Conservation (phyloP, 2,888 invertebrate genomes). For the Tryphoninae sp. region DNA sequence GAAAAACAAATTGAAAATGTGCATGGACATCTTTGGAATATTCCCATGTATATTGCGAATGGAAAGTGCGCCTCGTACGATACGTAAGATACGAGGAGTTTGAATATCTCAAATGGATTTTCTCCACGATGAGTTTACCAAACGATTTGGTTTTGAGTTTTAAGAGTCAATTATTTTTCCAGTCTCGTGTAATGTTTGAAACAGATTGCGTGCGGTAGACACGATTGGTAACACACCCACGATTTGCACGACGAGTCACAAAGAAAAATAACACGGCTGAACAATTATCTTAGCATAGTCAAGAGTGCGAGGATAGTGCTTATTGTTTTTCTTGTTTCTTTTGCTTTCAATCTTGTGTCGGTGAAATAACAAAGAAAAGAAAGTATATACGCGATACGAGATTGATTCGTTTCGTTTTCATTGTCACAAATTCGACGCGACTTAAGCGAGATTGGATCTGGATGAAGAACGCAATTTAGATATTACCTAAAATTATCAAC, state of each 20-base stretch:
- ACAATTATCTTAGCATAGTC: too few relatives aligned
- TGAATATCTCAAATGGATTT: background rate
- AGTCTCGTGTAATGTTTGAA: background rate
- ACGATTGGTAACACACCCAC: too few relatives aligned
- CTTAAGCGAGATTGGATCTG: background rate
- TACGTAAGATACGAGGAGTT: conserved; percentile 16
- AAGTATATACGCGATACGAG: too few relatives aligned
- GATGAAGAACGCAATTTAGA: conserved; percentile 31
- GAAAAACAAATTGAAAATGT: background rate
- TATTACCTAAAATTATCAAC: conserved; percentile 49
- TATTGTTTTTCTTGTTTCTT: conserved; percentile 8
- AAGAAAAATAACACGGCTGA: too few relatives aligned
- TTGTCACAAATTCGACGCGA: too few relatives aligned
- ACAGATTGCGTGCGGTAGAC: background rate
- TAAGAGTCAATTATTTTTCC: background rate
- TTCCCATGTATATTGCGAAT: conserved; percentile 30
- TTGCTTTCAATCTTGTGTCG: background rate
- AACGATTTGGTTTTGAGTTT: too few relatives aligned
- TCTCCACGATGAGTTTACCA: background rate
- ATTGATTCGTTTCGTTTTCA: too few relatives aligned
- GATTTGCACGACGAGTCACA: too few relatives aligned
- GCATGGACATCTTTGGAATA: conserved; percentile 61
- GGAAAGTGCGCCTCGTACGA: conserved; percentile 17
- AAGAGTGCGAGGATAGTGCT: background rate
- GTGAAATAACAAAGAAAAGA: too few relatives aligned